Base-by-base conservation (phyloP, 2,888 invertebrate genomes). In the Periphyllus acericola region DNA sequence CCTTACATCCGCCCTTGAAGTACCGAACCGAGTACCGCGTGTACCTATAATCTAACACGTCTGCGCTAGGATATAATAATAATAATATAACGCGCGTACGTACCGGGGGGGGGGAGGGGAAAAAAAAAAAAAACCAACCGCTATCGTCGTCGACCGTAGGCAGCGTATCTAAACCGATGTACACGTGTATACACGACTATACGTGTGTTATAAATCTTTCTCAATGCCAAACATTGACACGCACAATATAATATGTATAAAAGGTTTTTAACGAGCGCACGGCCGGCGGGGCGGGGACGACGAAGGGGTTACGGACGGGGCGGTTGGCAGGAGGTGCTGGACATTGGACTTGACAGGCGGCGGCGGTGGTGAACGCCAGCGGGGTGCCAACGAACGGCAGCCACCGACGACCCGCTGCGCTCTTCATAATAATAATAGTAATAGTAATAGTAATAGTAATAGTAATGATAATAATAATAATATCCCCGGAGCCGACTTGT, bases 401-500 rank as follows among this genome's bases (percentile, higher is more conserved):
- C 86, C 80, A 86, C 83, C 86, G 86, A 72, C 55, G n/a, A 72
- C 86, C 86, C 86, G 86, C 86, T 86, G 86, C 60, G 86, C 55
- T 86, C 71, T 86, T 86, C 86, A 78, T 78, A 85, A 86, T 72
- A 86, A 79, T 71, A 74, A 83, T 72, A 83, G 66, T 83, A 83
- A 6, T 36, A 36, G 6, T 36, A 36, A 36, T 36, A 36, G 6
- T 36, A 36, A 36, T 36, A 46, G 36, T 36, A 36, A 36, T 36
- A 36, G 6, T 36, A 36, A 36, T 36, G 6, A 36, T 36, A 46
- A 46, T 46, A 82, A 82, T 72, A 83, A 66, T 84, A 84, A 78
- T 83, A 46, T 32, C 72, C 86, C 55, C 86, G 86, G 86, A 86
- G 86, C 86, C 86, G 86, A 80, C 86, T 86, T 86, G 86, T 86